Evolutionary conservation across 2,113 vertebrate genomes (phyloP).

Genomic region (Zapus hudsonius): DNA sequence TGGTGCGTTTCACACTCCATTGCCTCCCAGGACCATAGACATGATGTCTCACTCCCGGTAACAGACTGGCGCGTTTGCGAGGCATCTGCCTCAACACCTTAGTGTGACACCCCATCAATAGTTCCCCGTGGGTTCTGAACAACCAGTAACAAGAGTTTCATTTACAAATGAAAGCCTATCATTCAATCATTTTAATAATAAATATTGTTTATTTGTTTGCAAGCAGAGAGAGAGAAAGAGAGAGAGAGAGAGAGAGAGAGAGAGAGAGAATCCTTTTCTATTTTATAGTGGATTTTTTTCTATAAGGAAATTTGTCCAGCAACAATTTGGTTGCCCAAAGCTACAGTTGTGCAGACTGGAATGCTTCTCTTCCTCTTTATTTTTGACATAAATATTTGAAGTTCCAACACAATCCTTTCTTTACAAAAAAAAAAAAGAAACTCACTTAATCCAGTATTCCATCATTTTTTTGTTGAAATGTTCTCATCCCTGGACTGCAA

Average conservation of each 20-base stretch:
- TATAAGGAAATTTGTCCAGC: background rate
- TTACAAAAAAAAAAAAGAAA: background rate
- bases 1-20: background rate
- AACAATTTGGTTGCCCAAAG: background rate
- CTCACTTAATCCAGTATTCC: background rate
- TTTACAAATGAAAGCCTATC: background rate
- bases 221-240: no score
- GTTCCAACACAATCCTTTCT: background rate
- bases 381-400: background rate
- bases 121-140: background rate
- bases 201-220: no score
- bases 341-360: background rate
- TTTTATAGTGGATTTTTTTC: background rate
- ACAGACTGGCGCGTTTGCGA: accelerated
- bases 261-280: background rate
- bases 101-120: background rate
- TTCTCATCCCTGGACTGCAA: background rate
- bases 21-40: background rate
- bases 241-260: no score
- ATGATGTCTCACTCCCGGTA: background rate
- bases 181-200: no score
- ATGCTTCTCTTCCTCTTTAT: background rate
- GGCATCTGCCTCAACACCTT: background rate
- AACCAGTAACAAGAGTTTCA: background rate
- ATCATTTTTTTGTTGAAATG: background rate